Conservation (phyloP, 2,797 vertebrate genomes). For the Myotis daubentonii region DNA sequence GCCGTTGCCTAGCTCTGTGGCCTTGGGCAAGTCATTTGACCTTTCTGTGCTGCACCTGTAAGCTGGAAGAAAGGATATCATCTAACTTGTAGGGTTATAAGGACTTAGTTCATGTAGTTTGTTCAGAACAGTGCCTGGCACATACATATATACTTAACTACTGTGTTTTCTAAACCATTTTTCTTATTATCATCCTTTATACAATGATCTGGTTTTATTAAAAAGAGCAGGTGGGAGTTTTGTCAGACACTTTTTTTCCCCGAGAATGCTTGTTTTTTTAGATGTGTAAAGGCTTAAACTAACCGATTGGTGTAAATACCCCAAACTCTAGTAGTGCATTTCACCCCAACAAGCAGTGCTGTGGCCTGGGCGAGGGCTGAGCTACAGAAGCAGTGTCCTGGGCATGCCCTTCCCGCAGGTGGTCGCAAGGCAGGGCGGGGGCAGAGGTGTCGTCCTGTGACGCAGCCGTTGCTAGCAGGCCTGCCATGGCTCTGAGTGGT, state of each 20-base stretch:
- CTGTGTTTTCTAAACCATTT: not conserved
- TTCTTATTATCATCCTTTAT: not conserved
- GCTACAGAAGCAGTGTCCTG: not conserved
- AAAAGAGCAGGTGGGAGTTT: slow-evolving; percentile 25
- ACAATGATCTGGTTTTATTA: not conserved
- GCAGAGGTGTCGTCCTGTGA: not conserved
- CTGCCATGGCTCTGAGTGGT: not conserved
- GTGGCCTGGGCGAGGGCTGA: not conserved
- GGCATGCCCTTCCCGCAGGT: not conserved
- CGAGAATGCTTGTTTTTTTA: not conserved
- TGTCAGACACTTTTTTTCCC: slow-evolving; percentile 1
- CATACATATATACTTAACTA: not conserved
- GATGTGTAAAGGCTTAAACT: not conserved
- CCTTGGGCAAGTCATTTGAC: not conserved
- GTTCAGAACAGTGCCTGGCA: not conserved
- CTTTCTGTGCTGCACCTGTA: not conserved
- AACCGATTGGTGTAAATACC: not conserved
- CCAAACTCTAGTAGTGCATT: not conserved
- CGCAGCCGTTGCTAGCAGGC: not conserved
- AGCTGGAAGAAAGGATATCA: not conserved
- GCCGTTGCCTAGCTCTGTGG: not conserved
- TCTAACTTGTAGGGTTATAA: not conserved
- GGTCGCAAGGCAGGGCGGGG: not conserved
- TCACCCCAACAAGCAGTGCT: not conserved
- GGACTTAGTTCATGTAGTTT: not conserved